Conservation (phyloP, 2,888 invertebrate species). For the Acrocyrtus sp. region DNA sequence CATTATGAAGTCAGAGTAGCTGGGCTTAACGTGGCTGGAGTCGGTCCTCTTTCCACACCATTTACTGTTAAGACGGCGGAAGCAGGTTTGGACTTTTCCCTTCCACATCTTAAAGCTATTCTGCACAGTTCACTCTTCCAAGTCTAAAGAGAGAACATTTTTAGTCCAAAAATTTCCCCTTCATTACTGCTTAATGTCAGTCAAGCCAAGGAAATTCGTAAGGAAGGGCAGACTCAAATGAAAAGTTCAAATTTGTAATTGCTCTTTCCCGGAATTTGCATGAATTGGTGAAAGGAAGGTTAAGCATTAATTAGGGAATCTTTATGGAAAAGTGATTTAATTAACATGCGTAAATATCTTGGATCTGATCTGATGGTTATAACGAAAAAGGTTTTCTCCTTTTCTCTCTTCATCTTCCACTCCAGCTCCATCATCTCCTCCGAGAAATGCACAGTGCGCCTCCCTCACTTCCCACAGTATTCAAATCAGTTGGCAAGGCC, state of each 20-base stretch:
- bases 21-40: slow-evolving; percentile 59
- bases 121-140: not conserved
- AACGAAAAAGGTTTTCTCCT: not conserved
- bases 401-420: not conserved
- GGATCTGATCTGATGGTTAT: too few species aligned
- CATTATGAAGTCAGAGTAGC: slow-evolving; percentile 60
- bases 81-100: slow-evolving; percentile 47
- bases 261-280: slow-evolving; percentile 25
- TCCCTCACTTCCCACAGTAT: slow-evolving; percentile 60
- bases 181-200: too few species aligned
- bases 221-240: not conserved
- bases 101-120: not conserved
- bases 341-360: slow-evolving; percentile 22
- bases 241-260: slow-evolving; percentile 35
- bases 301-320: slow-evolving; percentile 38
- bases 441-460: slow-evolving; percentile 55
- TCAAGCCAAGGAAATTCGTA: too few species aligned
- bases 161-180: not conserved
- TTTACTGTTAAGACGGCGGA: slow-evolving; percentile 56
- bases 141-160: not conserved
- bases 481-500: slow-evolving; percentile 61
- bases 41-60: slow-evolving; percentile 53
- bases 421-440: slow-evolving; percentile 55
- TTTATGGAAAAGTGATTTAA: slow-evolving; percentile 31
- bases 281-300: slow-evolving; percentile 12